phyloP scores from a whole-genome alignment of 2,888 invertebrate species.

The Hirtodrosophila confusa region DNA sequence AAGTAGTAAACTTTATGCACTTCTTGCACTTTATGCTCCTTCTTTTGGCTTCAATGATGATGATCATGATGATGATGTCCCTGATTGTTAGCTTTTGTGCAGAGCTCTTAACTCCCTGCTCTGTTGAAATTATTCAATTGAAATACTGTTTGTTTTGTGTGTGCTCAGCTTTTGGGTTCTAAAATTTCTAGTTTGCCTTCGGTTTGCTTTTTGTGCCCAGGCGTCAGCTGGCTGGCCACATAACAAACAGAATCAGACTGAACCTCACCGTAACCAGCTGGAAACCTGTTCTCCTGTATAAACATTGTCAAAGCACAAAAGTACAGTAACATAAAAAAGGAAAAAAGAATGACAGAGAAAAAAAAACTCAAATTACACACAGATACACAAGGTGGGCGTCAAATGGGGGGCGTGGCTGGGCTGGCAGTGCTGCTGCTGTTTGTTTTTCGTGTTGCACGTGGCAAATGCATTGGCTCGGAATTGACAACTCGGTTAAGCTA shows the following conservation, averaged over 20 bases:
- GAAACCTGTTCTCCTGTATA: slow-evolving; percentile 55
- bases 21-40: slow-evolving; percentile 54
- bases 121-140: slow-evolving; percentile 66
- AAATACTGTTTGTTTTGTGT: slow-evolving; percentile 67
- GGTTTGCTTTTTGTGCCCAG: slow-evolving; percentile 43
- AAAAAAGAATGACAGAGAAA: slow-evolving; percentile 4
- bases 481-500: slow-evolving; percentile 74
- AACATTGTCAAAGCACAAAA: slow-evolving; percentile 62
- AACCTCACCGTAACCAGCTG: slow-evolving; percentile 34
- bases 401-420: slow-evolving; percentile 5
- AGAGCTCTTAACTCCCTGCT: not conserved
- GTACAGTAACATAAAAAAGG: slow-evolving; percentile 12
- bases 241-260: slow-evolving; percentile 54
- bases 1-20: slow-evolving; percentile 58
- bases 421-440: slow-evolving; percentile 40
- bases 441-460: slow-evolving; percentile 56
- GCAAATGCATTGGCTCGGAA: slow-evolving; percentile 70
- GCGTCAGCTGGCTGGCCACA: slow-evolving; percentile 54
- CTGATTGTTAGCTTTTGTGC: slow-evolving; percentile 42
- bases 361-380: slow-evolving; percentile 45
- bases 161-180: slow-evolving; percentile 23
- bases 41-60: slow-evolving; percentile 21
- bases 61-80: slow-evolving; percentile 29
- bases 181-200: slow-evolving; percentile 35
- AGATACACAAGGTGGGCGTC: slow-evolving; percentile 24